A percentile compares a stretch with the other conserved stretches of the same genome.
Evolutionary conservation across 1,140 invertebrate genomes (phyloP).

Genomic region (Ectropis grisescens): DNA sequence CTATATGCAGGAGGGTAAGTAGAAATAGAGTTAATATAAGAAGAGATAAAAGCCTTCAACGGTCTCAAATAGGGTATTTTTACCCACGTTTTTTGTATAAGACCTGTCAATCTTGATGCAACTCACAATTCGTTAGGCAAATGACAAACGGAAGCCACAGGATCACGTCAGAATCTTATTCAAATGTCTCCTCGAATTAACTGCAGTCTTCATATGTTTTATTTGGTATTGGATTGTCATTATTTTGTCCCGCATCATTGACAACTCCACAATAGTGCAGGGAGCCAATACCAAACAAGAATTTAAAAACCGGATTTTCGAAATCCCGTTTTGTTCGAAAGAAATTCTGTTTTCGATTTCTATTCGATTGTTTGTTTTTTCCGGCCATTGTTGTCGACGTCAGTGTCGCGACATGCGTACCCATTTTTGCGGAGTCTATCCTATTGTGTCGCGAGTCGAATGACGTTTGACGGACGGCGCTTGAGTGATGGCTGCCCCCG

Average conservation of each 20-base stretch:
- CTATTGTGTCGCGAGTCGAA: constrained; percentile 48
- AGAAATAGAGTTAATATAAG: too few species aligned
- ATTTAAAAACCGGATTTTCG: constrained; percentile 62
- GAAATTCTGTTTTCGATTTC: constrained; percentile 65
- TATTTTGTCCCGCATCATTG: constrained; percentile 31
- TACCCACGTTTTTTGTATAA: too few species aligned
- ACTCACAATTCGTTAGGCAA: too few species aligned
- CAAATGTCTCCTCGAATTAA: neutral
- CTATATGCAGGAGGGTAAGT: too few species aligned
- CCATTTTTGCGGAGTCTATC: constrained; percentile 61
- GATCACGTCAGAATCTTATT: neutral
- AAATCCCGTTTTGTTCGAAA: constrained; percentile 63
- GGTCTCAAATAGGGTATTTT: too few species aligned
- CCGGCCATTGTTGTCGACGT: constrained; percentile 47
- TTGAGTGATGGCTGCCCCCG: constrained; percentile 6
- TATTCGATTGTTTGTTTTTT: constrained; percentile 69
- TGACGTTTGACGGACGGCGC: constrained; percentile 58
- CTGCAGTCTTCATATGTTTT: too few species aligned
- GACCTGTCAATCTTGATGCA: too few species aligned
- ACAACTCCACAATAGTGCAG: constrained; percentile 40
- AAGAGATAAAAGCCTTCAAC: too few species aligned
- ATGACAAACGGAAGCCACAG: too few species aligned
- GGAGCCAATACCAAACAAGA: constrained; percentile 42
- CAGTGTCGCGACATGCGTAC: constrained; percentile 50
- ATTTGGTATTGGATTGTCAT: constrained; percentile 22